Conservation (phyloP, 2,113 vertebrate genomes). For the Talpa occidentalis region DNA sequence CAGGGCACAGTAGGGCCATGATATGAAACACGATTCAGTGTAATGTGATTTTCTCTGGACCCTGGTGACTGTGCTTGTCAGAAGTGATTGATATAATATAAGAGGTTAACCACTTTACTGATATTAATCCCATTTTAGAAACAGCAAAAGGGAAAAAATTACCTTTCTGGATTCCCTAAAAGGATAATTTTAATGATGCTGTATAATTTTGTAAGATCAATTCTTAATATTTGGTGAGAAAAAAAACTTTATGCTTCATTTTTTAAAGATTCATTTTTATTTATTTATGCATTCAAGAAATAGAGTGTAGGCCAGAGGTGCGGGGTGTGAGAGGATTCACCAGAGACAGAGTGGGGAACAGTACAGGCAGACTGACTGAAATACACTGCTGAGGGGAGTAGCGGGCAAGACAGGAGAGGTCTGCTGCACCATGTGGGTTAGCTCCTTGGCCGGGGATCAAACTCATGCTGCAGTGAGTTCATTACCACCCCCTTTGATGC, state of each 20-base stretch:
- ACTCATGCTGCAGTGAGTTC: too few relatives aligned
- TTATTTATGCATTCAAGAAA: too few relatives aligned
- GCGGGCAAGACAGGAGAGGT: too few relatives aligned
- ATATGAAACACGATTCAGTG: neutral
- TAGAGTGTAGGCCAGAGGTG: too few relatives aligned
- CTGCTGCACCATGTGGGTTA: too few relatives aligned
- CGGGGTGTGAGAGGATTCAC: too few relatives aligned
- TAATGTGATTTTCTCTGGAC: neutral
- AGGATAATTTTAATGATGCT: neutral
- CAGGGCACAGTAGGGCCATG: neutral
- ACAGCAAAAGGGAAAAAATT: neutral
- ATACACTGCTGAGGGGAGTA: too few relatives aligned
- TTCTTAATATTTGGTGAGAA: slow-evolving; percentile 1
- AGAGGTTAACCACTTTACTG: slow-evolving; percentile 2
- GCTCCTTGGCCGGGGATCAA: too few relatives aligned
- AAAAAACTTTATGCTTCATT: neutral
- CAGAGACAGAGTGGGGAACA: too few relatives aligned
- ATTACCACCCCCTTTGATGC: too few relatives aligned
- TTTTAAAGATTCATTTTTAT: too few relatives aligned
- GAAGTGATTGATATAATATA: neutral
- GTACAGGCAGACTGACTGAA: too few relatives aligned
- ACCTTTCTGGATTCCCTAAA: neutral
- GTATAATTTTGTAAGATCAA: neutral
- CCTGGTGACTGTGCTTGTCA: neutral
- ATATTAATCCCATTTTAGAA: slow-evolving; percentile 37